Base-by-base conservation (phyloP, 2,888 invertebrate genomes). In the Aspidapion aeneum region DNA sequence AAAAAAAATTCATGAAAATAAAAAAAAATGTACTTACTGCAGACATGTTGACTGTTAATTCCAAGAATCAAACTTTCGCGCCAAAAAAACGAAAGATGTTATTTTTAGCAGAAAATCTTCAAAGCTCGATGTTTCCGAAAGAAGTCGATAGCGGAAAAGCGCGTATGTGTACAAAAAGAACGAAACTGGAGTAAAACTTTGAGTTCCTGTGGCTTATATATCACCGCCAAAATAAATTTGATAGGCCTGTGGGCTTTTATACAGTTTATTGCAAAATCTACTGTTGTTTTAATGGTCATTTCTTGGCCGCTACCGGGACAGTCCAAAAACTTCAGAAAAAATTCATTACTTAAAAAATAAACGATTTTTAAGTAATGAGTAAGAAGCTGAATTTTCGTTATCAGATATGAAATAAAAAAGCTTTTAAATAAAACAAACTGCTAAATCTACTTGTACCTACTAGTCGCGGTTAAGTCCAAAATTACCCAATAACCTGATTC, bases 221-320 rank as follows among this genome's bases (percentile, higher is more conserved):
- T 61, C 60, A 22, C 57, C 61, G 63, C 63, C 58, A 66, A 66
- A 66, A 63, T 63, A 63, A 61, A 58, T 55, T 63, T 66, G 22
- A 66, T 63, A 62, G 65, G 62, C 35, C 55, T 35, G 35, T 35
- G 3, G 50, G 55, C 58, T 66, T 63, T 61, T 63, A 63, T 66
- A 55, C 58, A 66, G 21, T 66, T 66, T 63, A 63, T 66, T 60
- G 59, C 54, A 57, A 59, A 61, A 55, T 60, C 61, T 57, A 56
- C 58, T 61, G 52, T 52, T 52, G 35, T 35, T 60, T n/a, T 63
- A 63, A 61, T 61, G 63, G 21, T 54, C 19, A 54, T 57, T 22
- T 54, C 58, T 60, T 48, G 55, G 56, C 57, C 9, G 17, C 19
- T 60, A 60, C 55, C 9, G 16, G 56, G 60, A 48, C 17, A 55